Percentiles rank a stretch among this genome's conserved stretches.
These are phyloP conservation scores for Conus ventricosus DNA, from an alignment of 1,140 invertebrate genomes.

Conservation along the genomic window DNA sequence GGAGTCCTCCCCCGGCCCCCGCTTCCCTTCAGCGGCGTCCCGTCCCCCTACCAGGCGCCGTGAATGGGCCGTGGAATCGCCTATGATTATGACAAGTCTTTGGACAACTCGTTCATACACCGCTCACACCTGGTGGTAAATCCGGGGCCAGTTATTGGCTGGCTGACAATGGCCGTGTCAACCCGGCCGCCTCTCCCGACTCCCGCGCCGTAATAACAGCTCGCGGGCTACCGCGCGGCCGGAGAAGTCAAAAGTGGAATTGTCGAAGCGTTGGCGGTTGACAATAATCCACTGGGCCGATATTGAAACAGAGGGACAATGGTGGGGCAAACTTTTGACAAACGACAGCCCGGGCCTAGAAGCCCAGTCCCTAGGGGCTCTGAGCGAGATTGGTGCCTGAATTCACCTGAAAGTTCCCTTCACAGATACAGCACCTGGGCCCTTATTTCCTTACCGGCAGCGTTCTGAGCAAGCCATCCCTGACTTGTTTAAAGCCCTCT, in stretches of 20 bases:
- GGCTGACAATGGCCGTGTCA: background rate
- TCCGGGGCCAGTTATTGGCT: background rate
- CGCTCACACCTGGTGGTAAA: constrained; percentile 6
- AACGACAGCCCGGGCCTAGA: background rate
- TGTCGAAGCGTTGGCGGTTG: background rate
- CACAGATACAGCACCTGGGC: background rate
- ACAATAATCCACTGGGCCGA: background rate
- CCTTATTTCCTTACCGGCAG: background rate
- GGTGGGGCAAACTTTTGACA: background rate
- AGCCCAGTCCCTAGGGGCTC: background rate
- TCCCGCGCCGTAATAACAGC: background rate
- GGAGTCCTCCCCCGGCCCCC: background rate
- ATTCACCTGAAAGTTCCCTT: background rate
- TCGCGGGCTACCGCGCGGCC: background rate
- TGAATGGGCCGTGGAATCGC: background rate
- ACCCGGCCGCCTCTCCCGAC: background rate
- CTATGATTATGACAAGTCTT: constrained; percentile 8
- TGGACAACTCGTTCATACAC: background rate
- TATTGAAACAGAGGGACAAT: constrained; percentile 9
- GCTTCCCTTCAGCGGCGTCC: background rate
- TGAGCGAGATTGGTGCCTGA: background rate
- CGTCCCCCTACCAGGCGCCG: background rate
- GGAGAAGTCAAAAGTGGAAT: constrained; percentile 16
- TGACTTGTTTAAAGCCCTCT: constrained; percentile 12
- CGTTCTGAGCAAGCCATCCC: background rate